These are phyloP conservation scores for Macheiramphus alcinus DNA, from an alignment of 2,113 vertebrate genomes.

Conservation along the genomic window DNA sequence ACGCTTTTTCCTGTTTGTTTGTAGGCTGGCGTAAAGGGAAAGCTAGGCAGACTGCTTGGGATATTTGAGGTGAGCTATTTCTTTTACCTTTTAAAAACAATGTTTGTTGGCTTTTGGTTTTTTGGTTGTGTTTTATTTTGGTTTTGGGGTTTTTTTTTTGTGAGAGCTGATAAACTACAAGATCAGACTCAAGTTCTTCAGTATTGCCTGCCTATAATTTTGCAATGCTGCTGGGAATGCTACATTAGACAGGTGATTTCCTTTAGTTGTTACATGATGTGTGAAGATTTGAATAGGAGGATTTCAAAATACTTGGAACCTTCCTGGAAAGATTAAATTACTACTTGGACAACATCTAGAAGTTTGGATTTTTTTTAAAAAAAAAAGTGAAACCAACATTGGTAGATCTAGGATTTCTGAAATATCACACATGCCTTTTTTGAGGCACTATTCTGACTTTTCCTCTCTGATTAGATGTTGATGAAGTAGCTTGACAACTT, in stretches of 20 bases:
- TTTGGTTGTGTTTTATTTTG: too few relatives aligned
- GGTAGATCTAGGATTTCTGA: not conserved
- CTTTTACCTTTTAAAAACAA: not conserved
- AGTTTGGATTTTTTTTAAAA: too few relatives aligned
- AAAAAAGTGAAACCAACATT: not conserved
- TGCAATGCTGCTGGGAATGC: not conserved
- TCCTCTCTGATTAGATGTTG: not conserved
- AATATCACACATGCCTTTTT: not conserved
- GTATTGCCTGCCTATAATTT: not conserved
- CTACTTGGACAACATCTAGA: not conserved
- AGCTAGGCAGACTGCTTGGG: conserved; percentile 92
- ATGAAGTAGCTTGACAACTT: not conserved
- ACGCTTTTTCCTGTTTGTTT: not conserved
- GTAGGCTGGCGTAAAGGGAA: conserved; percentile 96
- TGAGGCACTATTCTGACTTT: not conserved
- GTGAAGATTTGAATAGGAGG: not conserved
- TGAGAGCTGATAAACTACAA: not conserved
- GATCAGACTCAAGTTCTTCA: not conserved
- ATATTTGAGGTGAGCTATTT: conserved; percentile 93
- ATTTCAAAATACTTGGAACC: not conserved
- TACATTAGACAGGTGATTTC: not conserved
- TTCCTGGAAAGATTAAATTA: not conserved
- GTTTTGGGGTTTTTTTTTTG: not conserved
- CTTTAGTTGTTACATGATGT: not conserved
- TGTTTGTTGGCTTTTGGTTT: too few relatives aligned